These are phyloP conservation scores for Dicrostonyx torquatus DNA, from an alignment of 2,797 vertebrate species.

Conservation along the genomic window DNA sequence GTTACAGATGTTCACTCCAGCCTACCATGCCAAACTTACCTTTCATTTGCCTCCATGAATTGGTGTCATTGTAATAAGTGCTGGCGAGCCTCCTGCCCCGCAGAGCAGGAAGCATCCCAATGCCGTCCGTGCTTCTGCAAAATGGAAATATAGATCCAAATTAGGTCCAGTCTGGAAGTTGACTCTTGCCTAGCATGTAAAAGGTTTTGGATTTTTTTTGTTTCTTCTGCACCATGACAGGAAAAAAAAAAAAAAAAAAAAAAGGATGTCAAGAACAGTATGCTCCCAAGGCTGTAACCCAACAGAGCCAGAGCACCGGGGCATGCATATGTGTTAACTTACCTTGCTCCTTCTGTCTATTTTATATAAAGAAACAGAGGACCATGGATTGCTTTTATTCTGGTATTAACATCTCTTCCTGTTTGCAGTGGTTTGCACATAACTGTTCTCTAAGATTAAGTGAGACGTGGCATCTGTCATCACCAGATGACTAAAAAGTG, in stretches of 20 bases:
- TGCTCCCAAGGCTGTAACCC: rapidly evolving
- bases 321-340: not conserved
- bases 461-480: not conserved
- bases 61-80: not conserved
- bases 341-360: not conserved
- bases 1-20: not conserved
- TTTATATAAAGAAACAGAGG: not conserved
- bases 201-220: not conserved
- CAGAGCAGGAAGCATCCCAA: not conserved
- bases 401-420: not conserved
- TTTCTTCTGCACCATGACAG: not conserved
- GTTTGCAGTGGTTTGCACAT: not conserved
- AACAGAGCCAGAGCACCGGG: not conserved
- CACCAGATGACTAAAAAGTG: not conserved
- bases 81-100: not conserved
- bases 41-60: slow-evolving; percentile 1
- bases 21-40: not conserved
- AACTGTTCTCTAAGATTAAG: not conserved
- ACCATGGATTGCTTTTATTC: not conserved
- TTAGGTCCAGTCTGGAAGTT: not conserved
- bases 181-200: not conserved
- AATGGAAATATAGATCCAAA: not conserved
- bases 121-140: not conserved
- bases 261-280: not conserved
- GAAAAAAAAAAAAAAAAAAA: no score